Percentiles rank a stretch among this genome's conserved stretches.
Conservation (phyloP, 2,797 vertebrate genomes). For the Taeniopygia guttata region DNA sequence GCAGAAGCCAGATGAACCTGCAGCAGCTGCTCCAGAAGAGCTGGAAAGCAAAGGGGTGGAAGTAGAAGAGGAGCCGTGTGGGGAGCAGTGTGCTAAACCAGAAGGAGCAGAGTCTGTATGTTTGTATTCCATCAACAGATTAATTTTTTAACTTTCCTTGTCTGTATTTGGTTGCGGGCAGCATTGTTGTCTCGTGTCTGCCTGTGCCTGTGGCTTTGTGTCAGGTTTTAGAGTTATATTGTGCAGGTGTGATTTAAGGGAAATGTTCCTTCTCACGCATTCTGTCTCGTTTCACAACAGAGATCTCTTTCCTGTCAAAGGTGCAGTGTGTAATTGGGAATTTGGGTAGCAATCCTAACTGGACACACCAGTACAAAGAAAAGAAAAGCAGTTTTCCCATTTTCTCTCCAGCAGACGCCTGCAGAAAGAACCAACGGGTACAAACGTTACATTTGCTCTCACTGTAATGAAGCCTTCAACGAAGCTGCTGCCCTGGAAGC, state of each 20-base stretch:
- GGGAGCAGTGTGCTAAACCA: conserved; percentile 52
- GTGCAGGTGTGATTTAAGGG: not conserved
- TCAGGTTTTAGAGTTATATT: not conserved
- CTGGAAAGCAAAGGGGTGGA: conserved; percentile 65
- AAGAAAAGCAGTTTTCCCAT: not conserved
- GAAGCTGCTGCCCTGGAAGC: conserved; percentile 84
- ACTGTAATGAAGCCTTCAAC: conserved; percentile 88
- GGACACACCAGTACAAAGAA: not conserved
- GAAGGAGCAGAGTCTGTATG: conserved; percentile 69
- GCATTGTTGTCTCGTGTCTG: not conserved
- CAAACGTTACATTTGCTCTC: conserved; percentile 83
- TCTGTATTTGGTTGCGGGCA: not conserved
- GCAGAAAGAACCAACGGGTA: conserved; percentile 63
- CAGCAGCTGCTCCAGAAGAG: conserved; percentile 52
- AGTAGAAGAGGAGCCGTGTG: conserved; percentile 23
- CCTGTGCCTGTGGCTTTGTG: not conserved
- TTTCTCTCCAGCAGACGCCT: conserved; percentile 62
- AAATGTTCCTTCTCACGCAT: fast-evolving
- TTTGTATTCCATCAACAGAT: not conserved
- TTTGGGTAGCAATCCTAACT: not conserved
- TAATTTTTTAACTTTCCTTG: not conserved
- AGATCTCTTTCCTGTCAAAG: not conserved
- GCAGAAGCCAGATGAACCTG: conserved; percentile 1
- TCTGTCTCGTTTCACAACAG: not conserved
- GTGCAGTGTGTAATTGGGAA: not conserved